phyloP scores from a whole-genome alignment of 2,113 vertebrate genomes.

The Ceuthmochares aereus region DNA sequence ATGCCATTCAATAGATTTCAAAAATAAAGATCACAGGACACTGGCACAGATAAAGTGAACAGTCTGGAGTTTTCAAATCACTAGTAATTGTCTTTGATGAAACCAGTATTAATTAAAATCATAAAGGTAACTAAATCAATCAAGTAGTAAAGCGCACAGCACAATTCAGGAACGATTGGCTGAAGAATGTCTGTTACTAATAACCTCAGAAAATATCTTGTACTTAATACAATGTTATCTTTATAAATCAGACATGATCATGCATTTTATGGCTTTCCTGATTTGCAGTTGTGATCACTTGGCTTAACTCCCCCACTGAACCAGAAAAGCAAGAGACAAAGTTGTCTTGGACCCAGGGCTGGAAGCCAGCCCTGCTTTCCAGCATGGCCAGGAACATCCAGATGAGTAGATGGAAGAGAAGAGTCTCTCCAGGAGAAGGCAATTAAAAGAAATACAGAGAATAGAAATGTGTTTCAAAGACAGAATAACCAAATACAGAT shows the following conservation, averaged over 20 bases:
- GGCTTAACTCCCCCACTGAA: slow-evolving; percentile 29
- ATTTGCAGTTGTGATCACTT: neutral
- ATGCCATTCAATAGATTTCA: slow-evolving; percentile 3
- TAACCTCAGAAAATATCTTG: slow-evolving; percentile 17
- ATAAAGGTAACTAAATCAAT: slow-evolving; percentile 33
- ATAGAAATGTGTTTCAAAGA: neutral
- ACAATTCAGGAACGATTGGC: neutral
- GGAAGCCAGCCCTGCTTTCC: slow-evolving; percentile 21
- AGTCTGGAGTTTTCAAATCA: neutral
- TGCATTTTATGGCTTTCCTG: slow-evolving; percentile 46
- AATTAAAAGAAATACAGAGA: slow-evolving; percentile 54
- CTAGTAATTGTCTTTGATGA: neutral
- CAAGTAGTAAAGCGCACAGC: neutral
- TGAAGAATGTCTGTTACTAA: slow-evolving; percentile 34
- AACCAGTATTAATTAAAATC: slow-evolving; percentile 37
- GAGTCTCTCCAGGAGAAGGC: slow-evolving; percentile 32
- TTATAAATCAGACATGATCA: slow-evolving; percentile 19
- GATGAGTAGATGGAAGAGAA: slow-evolving; percentile 39
- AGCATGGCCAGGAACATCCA: slow-evolving; percentile 44
- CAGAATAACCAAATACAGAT: slow-evolving; percentile 21
- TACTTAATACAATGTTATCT: slow-evolving; percentile 36
- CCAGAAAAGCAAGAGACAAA: slow-evolving; percentile 25
- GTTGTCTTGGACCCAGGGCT: slow-evolving; percentile 4
- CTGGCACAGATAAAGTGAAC: neutral
- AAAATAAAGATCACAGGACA: neutral